Evolutionary conservation across 2,797 vertebrate genomes (phyloP).

Genomic region (Phyllotis vaccarum): DNA sequence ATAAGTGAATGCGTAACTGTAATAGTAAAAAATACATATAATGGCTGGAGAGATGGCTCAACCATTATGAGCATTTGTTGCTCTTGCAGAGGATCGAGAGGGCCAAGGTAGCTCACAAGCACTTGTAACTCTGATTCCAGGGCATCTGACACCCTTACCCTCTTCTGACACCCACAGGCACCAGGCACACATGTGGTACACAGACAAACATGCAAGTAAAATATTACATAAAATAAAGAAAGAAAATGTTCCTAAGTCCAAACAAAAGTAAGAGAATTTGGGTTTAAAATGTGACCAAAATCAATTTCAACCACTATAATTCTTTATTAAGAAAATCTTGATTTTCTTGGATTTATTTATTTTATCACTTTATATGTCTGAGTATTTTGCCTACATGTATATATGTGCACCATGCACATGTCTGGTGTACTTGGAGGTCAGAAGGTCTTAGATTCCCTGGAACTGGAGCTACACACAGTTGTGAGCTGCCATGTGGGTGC

Average conservation of each 20-base stretch:
- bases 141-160: background rate
- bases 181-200: background rate
- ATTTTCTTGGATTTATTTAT: background rate
- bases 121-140: background rate
- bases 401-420: background rate
- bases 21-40: background rate
- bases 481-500: background rate
- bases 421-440: background rate
- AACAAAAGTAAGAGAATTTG: constrained; percentile 37
- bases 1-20: background rate
- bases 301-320: constrained; percentile 20
- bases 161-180: background rate
- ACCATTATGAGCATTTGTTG: background rate
- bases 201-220: background rate
- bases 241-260: background rate
- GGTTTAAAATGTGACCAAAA: constrained; percentile 43
- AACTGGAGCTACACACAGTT: background rate
- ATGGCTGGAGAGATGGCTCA: background rate
- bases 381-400: background rate
- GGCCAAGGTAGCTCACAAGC: background rate
- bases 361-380: background rate
- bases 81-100: background rate
- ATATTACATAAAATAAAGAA: background rate
- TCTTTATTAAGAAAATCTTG: background rate
- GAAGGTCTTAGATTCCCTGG: too few species aligned